Conservation (phyloP, 2,113 vertebrate species). For the Rynchops niger region DNA sequence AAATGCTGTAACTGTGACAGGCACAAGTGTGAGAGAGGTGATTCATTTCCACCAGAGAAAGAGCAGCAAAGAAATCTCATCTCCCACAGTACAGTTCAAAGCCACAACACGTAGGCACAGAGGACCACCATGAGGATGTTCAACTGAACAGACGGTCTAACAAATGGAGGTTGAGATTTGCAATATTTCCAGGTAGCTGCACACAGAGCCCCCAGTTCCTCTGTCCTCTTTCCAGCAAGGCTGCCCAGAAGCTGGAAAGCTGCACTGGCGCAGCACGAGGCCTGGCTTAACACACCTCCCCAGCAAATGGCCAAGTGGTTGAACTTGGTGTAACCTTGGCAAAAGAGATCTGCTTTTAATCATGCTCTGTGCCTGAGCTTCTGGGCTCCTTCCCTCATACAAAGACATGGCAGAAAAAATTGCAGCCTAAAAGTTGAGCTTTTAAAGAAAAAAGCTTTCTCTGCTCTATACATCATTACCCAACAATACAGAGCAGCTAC, state of each 20-base stretch:
- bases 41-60: not conserved
- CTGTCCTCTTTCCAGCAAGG: not conserved
- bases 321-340: not conserved
- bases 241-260: not conserved
- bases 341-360: not conserved
- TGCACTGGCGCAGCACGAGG: not conserved
- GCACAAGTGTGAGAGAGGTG: not conserved
- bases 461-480: constrained; percentile 50
- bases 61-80: not conserved
- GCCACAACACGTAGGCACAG: not conserved
- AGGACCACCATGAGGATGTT: not conserved
- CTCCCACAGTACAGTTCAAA: not conserved
- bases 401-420: not conserved
- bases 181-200: not conserved
- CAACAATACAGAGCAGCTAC: constrained; percentile 43
- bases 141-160: not conserved
- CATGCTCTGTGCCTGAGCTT: not conserved
- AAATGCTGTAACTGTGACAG: not conserved
- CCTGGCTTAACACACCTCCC: not conserved
- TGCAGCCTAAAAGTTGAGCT: constrained; percentile 18
- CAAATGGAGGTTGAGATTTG: not conserved
- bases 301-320: not conserved
- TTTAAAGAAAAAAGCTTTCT: constrained; percentile 44
- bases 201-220: not conserved
- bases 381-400: not conserved